A percentile compares a stretch with the other conserved stretches of the same genome.
Conservation (phyloP, 1,140 invertebrate species). For the Frieseomelitta varia region DNA sequence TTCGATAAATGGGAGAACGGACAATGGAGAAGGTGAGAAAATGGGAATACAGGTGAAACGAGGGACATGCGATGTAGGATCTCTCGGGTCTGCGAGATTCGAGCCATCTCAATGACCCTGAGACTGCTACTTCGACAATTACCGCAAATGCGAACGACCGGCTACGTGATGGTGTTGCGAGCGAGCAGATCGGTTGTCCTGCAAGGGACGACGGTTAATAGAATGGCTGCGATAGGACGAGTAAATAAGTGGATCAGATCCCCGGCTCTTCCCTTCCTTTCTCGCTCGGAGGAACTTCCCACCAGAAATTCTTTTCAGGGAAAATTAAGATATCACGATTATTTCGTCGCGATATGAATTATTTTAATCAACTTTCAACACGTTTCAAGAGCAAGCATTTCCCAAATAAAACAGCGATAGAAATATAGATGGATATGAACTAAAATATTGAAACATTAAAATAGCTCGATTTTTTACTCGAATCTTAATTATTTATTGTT, state of each 20-base stretch:
- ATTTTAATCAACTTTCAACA: too few relatives aligned
- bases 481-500: too few relatives aligned
- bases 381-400: too few relatives aligned
- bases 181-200: slow-evolving; percentile 5
- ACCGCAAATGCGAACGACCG: slow-evolving; percentile 28
- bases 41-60: slow-evolving; percentile 6
- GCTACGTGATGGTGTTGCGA: slow-evolving; percentile 21
- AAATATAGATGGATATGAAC: too few relatives aligned
- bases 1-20: background rate
- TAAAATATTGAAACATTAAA: too few relatives aligned
- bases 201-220: slow-evolving; percentile 6
- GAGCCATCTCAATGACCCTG: slow-evolving; percentile 17
- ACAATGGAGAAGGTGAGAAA: background rate
- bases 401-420: too few relatives aligned
- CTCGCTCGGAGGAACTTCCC: too few relatives aligned
- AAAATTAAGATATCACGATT: background rate
- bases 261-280: background rate
- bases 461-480: too few relatives aligned
- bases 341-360: too few relatives aligned
- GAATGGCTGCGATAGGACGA: background rate
- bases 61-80: background rate
- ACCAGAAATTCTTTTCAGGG: too few relatives aligned
- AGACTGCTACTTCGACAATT: slow-evolving; percentile 36
- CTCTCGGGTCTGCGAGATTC: background rate
- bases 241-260: slow-evolving; percentile 3